phyloP scores from a whole-genome alignment of 30 jellyfish, hydroid and myxozoan genomes.

The Nemopilema nomurai region DNA sequence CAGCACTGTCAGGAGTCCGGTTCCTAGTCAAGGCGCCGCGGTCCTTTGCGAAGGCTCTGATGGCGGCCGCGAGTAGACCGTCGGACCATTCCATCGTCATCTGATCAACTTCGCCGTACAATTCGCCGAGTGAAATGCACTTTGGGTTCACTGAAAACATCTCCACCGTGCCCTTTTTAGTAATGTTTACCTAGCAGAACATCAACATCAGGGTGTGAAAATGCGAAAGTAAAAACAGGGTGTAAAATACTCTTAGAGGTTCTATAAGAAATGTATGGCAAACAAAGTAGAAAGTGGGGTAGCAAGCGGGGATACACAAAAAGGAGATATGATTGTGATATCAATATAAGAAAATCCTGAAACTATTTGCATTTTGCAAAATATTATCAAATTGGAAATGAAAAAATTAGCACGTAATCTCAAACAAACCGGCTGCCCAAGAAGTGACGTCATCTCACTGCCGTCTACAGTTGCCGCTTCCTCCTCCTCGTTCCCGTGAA shows the following conservation, averaged over 20 bases:
- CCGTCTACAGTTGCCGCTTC: constrained; percentile 50
- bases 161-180: constrained; percentile 60
- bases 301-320: too few relatives aligned
- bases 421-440: constrained; percentile 45
- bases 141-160: constrained; percentile 73
- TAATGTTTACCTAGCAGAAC: constrained; percentile 14
- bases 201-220: background rate
- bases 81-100: constrained; percentile 88
- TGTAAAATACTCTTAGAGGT: too few relatives aligned
- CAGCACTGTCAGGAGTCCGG: constrained; percentile 1
- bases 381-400: background rate
- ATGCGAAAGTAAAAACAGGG: background rate
- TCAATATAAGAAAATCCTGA: too few relatives aligned
- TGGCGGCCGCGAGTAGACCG: constrained; percentile 74
- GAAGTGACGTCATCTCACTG: constrained; percentile 23
- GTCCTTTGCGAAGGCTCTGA: constrained; percentile 59
- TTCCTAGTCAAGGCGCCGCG: background rate
- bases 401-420: too few relatives aligned
- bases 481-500: constrained; percentile 57
- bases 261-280: too few relatives aligned
- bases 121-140: constrained; percentile 72
- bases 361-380: too few relatives aligned
- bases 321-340: too few relatives aligned
- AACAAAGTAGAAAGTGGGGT: too few relatives aligned
- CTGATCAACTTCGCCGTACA: constrained; percentile 81